A percentile compares a stretch with the other conserved stretches of the same genome.
phyloP scores from a whole-genome alignment of 1,140 invertebrate species.

The Meloidogyne floridensis region DNA sequence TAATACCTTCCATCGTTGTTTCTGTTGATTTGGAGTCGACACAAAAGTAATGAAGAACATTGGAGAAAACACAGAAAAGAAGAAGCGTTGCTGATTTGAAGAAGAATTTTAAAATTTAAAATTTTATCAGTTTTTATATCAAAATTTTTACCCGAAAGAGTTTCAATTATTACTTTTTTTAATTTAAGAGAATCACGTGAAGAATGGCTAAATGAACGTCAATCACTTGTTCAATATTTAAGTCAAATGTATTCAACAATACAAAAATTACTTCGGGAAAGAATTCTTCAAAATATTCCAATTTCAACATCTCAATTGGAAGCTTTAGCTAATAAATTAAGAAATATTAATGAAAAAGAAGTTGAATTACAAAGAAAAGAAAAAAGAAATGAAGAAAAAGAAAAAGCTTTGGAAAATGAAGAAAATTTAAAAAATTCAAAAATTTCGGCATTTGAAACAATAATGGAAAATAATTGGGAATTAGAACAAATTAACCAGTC shows the following conservation, averaged over 20 bases:
- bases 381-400: conserved; percentile 25
- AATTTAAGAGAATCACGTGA: conserved; percentile 12
- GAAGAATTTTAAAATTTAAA: background rate
- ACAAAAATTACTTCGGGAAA: conserved; percentile 7
- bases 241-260: conserved; percentile 15
- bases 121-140: too few relatives aligned
- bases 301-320: conserved; percentile 11
- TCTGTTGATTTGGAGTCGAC: background rate
- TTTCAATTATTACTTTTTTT: background rate
- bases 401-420: conserved; percentile 18
- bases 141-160: too few relatives aligned
- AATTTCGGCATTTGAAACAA: conserved; percentile 28
- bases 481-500: conserved; percentile 32
- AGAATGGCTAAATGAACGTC: conserved; percentile 26
- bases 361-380: background rate
- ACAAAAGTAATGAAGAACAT: background rate
- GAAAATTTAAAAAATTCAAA: conserved; percentile 23
- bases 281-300: background rate
- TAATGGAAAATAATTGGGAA: conserved; percentile 37
- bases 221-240: conserved; percentile 8
- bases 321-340: conserved; percentile 10
- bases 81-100: background rate
- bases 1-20: background rate
- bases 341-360: background rate
- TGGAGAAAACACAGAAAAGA: background rate